A percentile compares a stretch with the other conserved stretches of the same genome.
Evolutionary conservation across 1,140 invertebrate genomes (phyloP).

Genomic region (Bombus waltoni): DNA sequence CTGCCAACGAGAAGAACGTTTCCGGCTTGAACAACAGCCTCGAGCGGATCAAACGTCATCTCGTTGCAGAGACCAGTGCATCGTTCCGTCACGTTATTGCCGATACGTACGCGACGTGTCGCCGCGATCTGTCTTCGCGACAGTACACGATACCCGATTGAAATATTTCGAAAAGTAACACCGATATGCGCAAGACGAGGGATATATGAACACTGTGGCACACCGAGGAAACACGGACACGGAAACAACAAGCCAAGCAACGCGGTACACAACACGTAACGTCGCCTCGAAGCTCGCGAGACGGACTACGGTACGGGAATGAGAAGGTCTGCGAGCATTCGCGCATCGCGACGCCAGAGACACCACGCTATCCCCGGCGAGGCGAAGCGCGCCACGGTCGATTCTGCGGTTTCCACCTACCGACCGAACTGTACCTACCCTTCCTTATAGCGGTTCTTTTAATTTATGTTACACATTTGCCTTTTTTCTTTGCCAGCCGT

Average conservation of each 20-base stretch:
- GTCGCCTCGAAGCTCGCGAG: constrained; percentile 74
- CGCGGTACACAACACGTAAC: constrained; percentile 55
- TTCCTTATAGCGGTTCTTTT: constrained; percentile 12
- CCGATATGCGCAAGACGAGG: background rate
- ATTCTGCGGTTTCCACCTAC: constrained; percentile 69
- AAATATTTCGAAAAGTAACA: background rate
- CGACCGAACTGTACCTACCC: constrained; percentile 18
- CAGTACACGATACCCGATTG: background rate
- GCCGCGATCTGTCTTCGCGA: background rate
- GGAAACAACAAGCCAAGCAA: background rate
- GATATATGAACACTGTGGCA: constrained; percentile 14
- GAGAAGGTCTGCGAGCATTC: constrained; percentile 67
- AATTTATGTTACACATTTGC: background rate
- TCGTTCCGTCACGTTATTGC: constrained; percentile 7
- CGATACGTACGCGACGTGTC: background rate
- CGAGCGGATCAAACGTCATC: constrained; percentile 29
- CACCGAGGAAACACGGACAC: constrained; percentile 1
- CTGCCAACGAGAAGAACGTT: background rate
- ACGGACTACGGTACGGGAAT: constrained; percentile 76
- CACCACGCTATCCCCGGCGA: constrained; percentile 58
- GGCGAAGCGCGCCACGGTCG: constrained; percentile 71
- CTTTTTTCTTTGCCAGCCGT: background rate
- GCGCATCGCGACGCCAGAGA: constrained; percentile 70
- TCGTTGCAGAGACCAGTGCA: background rate
- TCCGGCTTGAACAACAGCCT: background rate